These are phyloP conservation scores for Dexiosoma caninum DNA, from an alignment of 2,888 invertebrate genomes.

Conservation along the genomic window DNA sequence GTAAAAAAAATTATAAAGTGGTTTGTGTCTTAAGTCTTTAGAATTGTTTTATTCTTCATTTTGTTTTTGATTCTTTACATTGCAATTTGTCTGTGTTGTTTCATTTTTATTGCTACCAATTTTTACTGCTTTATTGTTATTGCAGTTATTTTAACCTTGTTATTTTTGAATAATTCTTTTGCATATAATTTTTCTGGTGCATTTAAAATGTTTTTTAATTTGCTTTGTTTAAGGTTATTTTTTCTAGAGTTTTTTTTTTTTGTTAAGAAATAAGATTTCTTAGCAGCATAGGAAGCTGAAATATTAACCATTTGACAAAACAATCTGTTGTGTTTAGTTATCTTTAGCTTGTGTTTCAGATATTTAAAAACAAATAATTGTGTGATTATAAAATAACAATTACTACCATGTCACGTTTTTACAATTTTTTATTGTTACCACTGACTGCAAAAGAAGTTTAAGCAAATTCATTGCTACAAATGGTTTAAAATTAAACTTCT, in stretches of 20 bases:
- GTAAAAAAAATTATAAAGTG: no score
- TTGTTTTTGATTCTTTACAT: conserved; percentile 11
- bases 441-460: conserved; percentile 1
- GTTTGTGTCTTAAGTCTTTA: conserved; percentile 25
- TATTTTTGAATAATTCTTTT: conserved; percentile 14
- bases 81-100: background rate
- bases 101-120: background rate
- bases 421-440: background rate
- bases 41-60: background rate
- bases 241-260: background rate
- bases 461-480: conserved; percentile 37
- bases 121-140: conserved; percentile 10
- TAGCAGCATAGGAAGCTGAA: background rate
- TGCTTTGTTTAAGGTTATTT: no score
- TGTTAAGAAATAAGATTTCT: background rate
- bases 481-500: background rate
- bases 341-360: background rate
- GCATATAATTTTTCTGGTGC: conserved; percentile 36
- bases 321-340: background rate
- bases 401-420: conserved; percentile 60
- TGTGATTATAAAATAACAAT: conserved; percentile 56
- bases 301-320: background rate
- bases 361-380: conserved; percentile 43
- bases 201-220: background rate
- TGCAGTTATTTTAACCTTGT: conserved; percentile 37